Conservation (phyloP, 2,797 vertebrate genomes). For the Muraenolepis orangiensis region DNA sequence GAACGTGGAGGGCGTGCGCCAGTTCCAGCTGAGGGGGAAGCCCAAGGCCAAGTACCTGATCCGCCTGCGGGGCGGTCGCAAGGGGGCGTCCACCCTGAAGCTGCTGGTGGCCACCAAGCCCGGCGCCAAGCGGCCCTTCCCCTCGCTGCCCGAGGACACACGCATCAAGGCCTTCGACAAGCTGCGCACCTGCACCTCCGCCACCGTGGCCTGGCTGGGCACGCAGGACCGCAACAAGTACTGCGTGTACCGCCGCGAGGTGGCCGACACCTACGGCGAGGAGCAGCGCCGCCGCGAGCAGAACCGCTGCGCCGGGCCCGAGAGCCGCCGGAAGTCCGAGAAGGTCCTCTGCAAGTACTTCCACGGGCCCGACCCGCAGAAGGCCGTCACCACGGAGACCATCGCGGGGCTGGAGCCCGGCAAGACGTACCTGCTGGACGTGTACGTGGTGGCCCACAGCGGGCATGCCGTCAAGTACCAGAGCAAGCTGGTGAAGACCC, state of each 20-base stretch:
- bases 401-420: constrained; percentile 87
- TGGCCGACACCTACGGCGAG: constrained; percentile 82
- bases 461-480: constrained; percentile 97
- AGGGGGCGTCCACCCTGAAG: constrained; percentile 88
- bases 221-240: constrained; percentile 97
- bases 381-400: constrained; percentile 96
- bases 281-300: constrained; percentile 89
- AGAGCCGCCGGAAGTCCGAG: constrained; percentile 88
- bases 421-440: constrained; percentile 94
- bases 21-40: constrained; percentile 92
- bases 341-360: constrained; percentile 99
- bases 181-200: constrained; percentile 91
- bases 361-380: constrained; percentile 93
- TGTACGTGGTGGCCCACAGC: constrained; percentile 92
- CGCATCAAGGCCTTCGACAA: constrained; percentile 97
- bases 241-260: constrained; percentile 93
- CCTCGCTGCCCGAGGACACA: constrained; percentile 91
- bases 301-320: constrained; percentile 93
- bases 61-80: constrained; percentile 88
- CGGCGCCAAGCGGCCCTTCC: constrained; percentile 88
- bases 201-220: constrained; percentile 94
- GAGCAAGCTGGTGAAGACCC: constrained; percentile 98
- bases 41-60: constrained; percentile 95
- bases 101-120: constrained; percentile 86
- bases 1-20: constrained; percentile 86